phyloP scores from a whole-genome alignment of 2,888 invertebrate genomes.

The Cephus nigrinus region DNA sequence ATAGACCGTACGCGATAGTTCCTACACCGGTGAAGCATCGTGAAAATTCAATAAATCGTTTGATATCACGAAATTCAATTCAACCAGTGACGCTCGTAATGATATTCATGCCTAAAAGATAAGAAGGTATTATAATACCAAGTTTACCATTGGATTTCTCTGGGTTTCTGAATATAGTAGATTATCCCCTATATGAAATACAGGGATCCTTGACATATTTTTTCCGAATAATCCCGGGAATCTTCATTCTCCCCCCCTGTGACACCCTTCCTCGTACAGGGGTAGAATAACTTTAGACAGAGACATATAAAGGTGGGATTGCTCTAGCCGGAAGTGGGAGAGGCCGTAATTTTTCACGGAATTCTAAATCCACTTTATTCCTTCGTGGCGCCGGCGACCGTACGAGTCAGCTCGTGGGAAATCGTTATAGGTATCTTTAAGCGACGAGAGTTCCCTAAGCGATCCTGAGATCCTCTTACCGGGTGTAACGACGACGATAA shows the following conservation, averaged over 20 bases:
- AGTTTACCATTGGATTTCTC: background rate
- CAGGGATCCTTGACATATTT: background rate
- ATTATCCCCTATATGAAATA: background rate
- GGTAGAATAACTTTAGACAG: background rate
- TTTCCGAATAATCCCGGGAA: background rate
- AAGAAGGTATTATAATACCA: background rate
- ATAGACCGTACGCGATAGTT: background rate
- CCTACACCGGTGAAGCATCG: background rate
- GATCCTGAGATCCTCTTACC: slow-evolving; percentile 2
- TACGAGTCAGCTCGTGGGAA: background rate
- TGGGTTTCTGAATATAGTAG: background rate
- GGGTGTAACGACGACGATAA: background rate
- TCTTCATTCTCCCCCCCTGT: background rate
- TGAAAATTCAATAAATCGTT: background rate
- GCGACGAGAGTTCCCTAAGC: background rate
- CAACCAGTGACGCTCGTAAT: background rate
- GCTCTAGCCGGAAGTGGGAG: background rate
- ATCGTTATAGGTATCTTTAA: background rate
- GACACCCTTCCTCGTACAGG: background rate
- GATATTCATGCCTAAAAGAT: background rate
- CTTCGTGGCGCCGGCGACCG: background rate
- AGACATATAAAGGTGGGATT: background rate
- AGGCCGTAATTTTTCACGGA: background rate
- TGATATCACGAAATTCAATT: background rate
- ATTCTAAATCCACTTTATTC: background rate